Base-by-base conservation (phyloP, 2,888 invertebrate genomes). In the Lobophora halterata region DNA sequence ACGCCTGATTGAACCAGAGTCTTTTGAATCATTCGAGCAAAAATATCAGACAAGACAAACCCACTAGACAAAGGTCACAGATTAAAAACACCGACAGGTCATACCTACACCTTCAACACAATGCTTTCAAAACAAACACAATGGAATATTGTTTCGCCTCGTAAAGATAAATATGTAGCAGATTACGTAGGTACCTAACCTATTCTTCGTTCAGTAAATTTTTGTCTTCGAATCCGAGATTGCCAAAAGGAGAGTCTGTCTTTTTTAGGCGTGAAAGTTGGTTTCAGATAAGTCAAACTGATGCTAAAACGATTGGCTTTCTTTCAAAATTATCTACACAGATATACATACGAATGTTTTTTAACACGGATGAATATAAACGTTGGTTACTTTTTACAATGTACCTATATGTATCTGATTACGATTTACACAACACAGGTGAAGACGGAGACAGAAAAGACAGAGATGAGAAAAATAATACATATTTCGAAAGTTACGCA, bases 31-130 rank as follows among this genome's bases (percentile, higher is more conserved):
- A 60, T 56, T 55, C 44, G 51, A 53, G 58, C 55, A 60, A 61
- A 61, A 63, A 60, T 60, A 49, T 54, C 29, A 55, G 55, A 55
- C 45, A 49, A 55, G 47, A 55, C 45, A 49, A 55, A 46, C 48
- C 49, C 37, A 33, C 50, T 58, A 63, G 55, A 58, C 61, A 69
- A 73, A 74, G 70, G 70, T 71, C 65, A 63, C 21, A 61, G 63
- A 68, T 69, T 60, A 64, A 71, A 65, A 59, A 60, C 49, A 58
- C 54, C 62, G 59, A 56, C 52, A 35, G 55, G 55, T 59, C 58
- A 52, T 48, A 46, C 46, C 44, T 50, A 46, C 49, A 46, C 46
- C 44, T 50, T 46, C 49, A 45, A 50, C 50, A 63, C 58, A 62
- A 58, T 61, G 57, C 65, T 64, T 61, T 58, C 49, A 64, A 61